Evolutionary conservation across 2,113 vertebrate genomes (phyloP).

Genomic region (Gallinago jamesoni): DNA sequence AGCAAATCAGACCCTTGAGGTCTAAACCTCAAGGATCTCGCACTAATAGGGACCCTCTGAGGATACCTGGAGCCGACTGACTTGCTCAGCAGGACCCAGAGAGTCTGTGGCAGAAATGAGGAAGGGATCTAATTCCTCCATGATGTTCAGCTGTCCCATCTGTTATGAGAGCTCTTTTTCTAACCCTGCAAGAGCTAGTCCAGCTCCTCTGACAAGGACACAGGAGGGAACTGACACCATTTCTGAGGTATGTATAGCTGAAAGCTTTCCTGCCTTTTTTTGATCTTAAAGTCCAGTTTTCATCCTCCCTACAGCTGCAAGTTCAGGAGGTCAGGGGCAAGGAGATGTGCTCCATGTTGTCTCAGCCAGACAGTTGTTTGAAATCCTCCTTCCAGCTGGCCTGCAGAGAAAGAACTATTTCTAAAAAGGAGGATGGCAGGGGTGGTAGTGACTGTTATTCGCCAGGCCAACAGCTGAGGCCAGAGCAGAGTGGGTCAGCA

Average conservation of each 20-base stretch:
- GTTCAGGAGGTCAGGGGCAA: not conserved
- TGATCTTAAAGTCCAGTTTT: not conserved
- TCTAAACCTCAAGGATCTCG: not conserved
- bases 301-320: not conserved
- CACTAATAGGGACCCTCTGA: not conserved
- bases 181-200: not conserved
- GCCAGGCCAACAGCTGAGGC: not conserved
- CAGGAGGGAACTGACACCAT: not conserved
- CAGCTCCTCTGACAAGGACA: not conserved
- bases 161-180: not conserved
- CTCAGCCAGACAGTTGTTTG: not conserved
- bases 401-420: not conserved
- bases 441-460: not conserved
- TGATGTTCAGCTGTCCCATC: not conserved
- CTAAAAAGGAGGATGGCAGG: not conserved
- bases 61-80: not conserved
- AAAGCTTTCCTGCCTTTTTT: not conserved
- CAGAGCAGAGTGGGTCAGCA: not conserved
- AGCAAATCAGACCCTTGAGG: not conserved
- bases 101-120: not conserved
- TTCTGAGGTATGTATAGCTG: not conserved
- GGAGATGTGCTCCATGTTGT: not conserved
- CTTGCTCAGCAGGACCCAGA: not conserved
- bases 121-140: not conserved
- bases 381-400: not conserved